Conservation (phyloP, 2,113 vertebrate species). For the Stegostoma tigrinum region DNA sequence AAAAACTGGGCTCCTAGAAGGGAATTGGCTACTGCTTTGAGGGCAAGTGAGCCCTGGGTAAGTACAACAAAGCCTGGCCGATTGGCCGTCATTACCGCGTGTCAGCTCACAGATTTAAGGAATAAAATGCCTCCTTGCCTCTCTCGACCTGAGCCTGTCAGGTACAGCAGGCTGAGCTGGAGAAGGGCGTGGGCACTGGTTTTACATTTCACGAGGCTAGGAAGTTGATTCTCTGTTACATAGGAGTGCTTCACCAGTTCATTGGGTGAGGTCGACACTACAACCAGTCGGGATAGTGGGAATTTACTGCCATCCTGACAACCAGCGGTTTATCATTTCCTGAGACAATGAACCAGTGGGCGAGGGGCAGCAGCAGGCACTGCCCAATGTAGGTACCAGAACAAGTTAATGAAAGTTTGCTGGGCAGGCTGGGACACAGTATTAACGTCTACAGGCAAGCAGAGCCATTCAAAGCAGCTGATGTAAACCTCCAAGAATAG, state of each 20-base stretch:
- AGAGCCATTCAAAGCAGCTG: not conserved
- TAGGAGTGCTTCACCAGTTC: not conserved
- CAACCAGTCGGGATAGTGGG: not conserved
- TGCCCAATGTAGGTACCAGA: not conserved
- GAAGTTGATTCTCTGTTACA: not conserved
- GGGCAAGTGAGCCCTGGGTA: not conserved
- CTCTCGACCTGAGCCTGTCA: too few relatives aligned
- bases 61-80: not conserved
- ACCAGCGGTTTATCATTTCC: not conserved
- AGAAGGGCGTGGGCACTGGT: not conserved
- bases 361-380: too few relatives aligned
- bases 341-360: not conserved
- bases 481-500: not conserved
- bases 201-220: not conserved
- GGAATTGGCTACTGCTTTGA: not conserved
- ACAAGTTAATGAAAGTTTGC: not conserved
- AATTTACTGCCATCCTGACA: not conserved
- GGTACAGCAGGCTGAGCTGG: too few relatives aligned
- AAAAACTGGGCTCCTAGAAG: not conserved
- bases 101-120: not conserved
- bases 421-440: not conserved
- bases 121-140: not conserved
- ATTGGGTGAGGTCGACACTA: not conserved
- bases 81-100: not conserved
- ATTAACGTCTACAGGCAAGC: not conserved